Base-by-base conservation (phyloP, 2,888 invertebrate genomes). In the Chromoteleia sp. region DNA sequence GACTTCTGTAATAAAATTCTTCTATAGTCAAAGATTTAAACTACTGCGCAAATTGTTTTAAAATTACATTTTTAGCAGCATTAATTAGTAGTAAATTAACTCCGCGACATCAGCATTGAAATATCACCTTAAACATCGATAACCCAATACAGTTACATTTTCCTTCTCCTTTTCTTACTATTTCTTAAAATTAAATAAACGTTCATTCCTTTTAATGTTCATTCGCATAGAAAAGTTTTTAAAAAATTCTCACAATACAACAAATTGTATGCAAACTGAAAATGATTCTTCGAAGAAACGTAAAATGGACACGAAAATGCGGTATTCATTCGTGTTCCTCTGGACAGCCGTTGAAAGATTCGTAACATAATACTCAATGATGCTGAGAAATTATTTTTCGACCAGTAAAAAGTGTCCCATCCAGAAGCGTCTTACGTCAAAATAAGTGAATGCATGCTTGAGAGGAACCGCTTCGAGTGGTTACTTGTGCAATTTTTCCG, bases 371-470 rank as follows among this genome's bases (percentile, higher is more conserved):
- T 68, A 78, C 58, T 73, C 76, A 58, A 67, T 75, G 75, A 70
- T 70, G 56, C 10, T 70, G 74, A 78, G 71, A 78, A 82, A 78
- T 75, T 71, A 75, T 82, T 65, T 61, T 75, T 79, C 71, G 77
- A 70, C 70, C 78, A 82, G 30, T 50, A 80, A 71, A 81, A 85
- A 84, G 83, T 86, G 87, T 87, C 86, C 84, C 76, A 83, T 56
- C 67, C 88, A 87, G 87, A 78, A 78, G 39, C 83, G 68, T 70
- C 82, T 73, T 78, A 75, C 52, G 79, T 81, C 76, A 80, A 85
- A 84, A 84, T 82, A 79, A 83, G 79, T 84, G 82, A 85, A 84
- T 76, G 58, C 78, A 82, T 81, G 75, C 79, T 81, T 45, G 77
- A 71, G 83, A 71, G 61, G 61, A 81, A 50, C 78, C 58, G 39